Conservation (phyloP, 92 coral and sea anemone genomes). For the Parazoanthus atlanticus region DNA sequence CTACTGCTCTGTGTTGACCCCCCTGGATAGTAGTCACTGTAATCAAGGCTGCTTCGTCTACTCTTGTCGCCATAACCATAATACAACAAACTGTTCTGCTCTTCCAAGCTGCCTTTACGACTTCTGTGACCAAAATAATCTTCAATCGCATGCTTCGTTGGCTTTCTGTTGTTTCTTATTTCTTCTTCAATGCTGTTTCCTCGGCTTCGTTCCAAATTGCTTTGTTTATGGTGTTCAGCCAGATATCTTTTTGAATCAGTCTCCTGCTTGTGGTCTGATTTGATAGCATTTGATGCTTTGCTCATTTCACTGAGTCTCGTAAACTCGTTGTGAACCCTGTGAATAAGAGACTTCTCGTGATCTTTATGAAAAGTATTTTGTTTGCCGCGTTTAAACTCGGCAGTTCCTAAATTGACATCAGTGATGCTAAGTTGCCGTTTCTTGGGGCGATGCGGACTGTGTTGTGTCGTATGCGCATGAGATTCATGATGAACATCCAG, state of each 20-base stretch:
- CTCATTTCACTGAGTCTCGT: slow-evolving; percentile 19
- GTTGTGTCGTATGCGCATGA: not conserved
- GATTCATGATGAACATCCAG: not conserved
- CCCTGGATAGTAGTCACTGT: slow-evolving; percentile 34
- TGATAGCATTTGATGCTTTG: not conserved
- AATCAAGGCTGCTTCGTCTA: slow-evolving; percentile 49
- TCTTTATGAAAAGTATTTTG: not conserved
- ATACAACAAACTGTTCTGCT: not conserved
- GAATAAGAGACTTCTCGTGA: not conserved
- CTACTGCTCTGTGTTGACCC: slow-evolving; percentile 43
- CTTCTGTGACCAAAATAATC: slow-evolving; percentile 24
- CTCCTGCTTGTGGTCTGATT: slow-evolving; percentile 3
- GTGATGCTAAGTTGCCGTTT: not conserved
- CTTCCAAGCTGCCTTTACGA: slow-evolving; percentile 45
- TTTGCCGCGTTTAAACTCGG: slow-evolving; percentile 1
- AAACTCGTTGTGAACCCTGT: slow-evolving; percentile 23
- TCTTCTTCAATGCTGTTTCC: slow-evolving; percentile 51
- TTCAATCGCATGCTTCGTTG: not conserved
- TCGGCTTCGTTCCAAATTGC: slow-evolving; percentile 20
- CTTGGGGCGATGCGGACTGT: not conserved
- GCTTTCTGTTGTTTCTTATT: not conserved
- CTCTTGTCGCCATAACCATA: slow-evolving; percentile 27
- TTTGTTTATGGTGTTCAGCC: slow-evolving; percentile 15
- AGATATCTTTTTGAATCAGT: not conserved
- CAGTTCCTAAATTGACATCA: not conserved